These are phyloP conservation scores for Gastracanthus pulcherrimus DNA, from an alignment of 2,888 invertebrate species.

Conservation along the genomic window DNA sequence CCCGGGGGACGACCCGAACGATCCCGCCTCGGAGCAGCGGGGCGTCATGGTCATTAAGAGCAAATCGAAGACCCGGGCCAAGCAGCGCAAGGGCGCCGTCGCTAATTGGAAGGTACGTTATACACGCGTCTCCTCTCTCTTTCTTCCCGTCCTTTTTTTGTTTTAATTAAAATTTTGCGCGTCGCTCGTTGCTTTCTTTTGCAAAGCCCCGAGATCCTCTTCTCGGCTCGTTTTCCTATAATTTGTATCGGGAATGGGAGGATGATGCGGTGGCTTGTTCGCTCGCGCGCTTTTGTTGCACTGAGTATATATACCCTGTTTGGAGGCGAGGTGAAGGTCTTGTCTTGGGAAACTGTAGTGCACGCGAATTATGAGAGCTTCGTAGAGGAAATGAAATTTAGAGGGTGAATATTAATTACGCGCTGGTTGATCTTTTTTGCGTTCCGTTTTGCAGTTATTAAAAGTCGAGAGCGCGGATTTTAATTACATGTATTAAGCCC, in stretches of 20 bases:
- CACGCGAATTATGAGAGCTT: too few relatives aligned
- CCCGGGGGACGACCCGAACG: constrained; percentile 84
- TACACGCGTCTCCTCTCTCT: not conserved
- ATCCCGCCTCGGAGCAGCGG: constrained; percentile 90
- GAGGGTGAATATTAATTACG: not conserved
- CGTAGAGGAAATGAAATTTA: too few relatives aligned
- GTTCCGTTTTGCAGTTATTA: too few relatives aligned
- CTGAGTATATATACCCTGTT: too few relatives aligned
- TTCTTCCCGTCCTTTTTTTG: not conserved
- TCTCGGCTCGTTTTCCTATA: not conserved
- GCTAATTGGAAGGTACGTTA: constrained; percentile 96
- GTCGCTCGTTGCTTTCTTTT: not conserved
- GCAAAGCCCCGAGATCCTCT: too few relatives aligned
- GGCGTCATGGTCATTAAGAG: constrained; percentile 99
- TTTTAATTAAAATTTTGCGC: constrained; percentile 10
- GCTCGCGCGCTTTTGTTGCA: too few relatives aligned
- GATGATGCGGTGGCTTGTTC: too few relatives aligned
- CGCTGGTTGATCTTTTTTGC: not conserved
- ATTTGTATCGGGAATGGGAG: not conserved
- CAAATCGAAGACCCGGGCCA: constrained; percentile 96
- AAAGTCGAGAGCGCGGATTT: not conserved
- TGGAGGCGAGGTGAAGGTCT: too few relatives aligned
- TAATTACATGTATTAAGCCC: not conserved
- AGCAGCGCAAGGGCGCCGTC: constrained; percentile 96
- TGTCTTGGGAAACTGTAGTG: too few relatives aligned